These are phyloP conservation scores for Neodiprion virginianus DNA, from an alignment of 1,140 invertebrate species.

Conservation along the genomic window DNA sequence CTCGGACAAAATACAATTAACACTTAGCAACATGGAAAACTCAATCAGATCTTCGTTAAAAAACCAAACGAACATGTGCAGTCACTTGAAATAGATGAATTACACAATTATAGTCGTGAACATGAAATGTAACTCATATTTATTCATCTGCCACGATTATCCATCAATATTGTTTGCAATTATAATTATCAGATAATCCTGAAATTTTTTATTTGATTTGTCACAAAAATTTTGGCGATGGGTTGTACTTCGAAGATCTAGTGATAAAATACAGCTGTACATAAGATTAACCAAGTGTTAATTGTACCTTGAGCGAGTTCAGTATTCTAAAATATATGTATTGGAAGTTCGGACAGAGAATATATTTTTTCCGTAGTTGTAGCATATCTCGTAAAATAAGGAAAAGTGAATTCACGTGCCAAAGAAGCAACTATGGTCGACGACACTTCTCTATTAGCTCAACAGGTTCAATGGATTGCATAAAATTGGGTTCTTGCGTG, in stretches of 20 bases:
- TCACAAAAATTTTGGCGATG: too few relatives aligned
- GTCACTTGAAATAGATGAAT: too few relatives aligned
- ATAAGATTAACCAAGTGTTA: background rate
- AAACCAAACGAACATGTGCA: too few relatives aligned
- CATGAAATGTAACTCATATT: too few relatives aligned
- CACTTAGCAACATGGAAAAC: background rate
- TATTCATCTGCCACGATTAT: too few relatives aligned
- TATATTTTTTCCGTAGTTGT: background rate
- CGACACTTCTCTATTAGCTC: background rate
- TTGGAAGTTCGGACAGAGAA: background rate
- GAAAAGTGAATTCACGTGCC: constrained; percentile 61
- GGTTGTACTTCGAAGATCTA: background rate
- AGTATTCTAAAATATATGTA: background rate
- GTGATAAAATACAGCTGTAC: background rate
- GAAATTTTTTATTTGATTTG: too few relatives aligned
- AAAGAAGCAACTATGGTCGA: constrained; percentile 41
- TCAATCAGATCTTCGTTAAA: too few relatives aligned
- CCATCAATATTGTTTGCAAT: too few relatives aligned
- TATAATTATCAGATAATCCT: too few relatives aligned
- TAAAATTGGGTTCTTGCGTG: too few relatives aligned
- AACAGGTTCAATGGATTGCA: background rate
- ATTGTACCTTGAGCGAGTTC: background rate
- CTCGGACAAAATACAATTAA: background rate
- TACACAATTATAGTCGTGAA: too few relatives aligned
- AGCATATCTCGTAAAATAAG: constrained; percentile 17